Evolutionary conservation across 2,113 vertebrate species (phyloP), one percentile per base, ranked within the genome.

Genomic region (Suricata suricatta): DNA sequence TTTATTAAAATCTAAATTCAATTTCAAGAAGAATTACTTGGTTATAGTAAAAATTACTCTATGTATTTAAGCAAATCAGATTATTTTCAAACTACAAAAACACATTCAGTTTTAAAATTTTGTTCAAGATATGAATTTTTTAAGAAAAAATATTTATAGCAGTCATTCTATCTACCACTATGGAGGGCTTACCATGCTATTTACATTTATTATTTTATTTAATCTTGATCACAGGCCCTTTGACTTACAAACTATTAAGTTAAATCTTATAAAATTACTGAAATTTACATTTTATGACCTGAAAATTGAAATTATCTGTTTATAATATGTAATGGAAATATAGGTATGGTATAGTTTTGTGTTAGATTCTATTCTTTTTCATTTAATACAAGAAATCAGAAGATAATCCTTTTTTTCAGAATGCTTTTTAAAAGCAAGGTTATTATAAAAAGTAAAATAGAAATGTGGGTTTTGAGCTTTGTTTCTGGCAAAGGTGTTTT

Each of bases 1-100:
- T 64, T 86, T 54, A 92, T n/a, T 94, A 50, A 86, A 95, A 76
- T 76, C 66, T 74, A 95, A 97, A 89, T 89, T 93, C 69, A 82
- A 74, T 72, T 85, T 92, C 66, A 92, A 71, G 54, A 88, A 47
- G 19, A 89, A 71, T 80, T 87, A 60, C 44, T 79, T 94, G 11
- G 29, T 88, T 91, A 54, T 87, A 89, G 16, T 88, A 90, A 92
- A 11, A 89, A 94, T 50, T 72, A 27, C 25, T 88, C 8, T 95
- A 72, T 90, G 35, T n/a, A 88, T 81, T 95, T 92, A 89, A 95
- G 54, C 13, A 83, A 19, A 90, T 54, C 29, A 96, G 38, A 54
- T 85, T 85, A 19, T 95, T 88, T 97, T 74, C 47, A 93, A 84
- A 95, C 57, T 10, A 93, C 7, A 91, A 12, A 41, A n/a, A 83